Conservation (phyloP, 2,888 invertebrate species). For the Ditula angustiorana region DNA sequence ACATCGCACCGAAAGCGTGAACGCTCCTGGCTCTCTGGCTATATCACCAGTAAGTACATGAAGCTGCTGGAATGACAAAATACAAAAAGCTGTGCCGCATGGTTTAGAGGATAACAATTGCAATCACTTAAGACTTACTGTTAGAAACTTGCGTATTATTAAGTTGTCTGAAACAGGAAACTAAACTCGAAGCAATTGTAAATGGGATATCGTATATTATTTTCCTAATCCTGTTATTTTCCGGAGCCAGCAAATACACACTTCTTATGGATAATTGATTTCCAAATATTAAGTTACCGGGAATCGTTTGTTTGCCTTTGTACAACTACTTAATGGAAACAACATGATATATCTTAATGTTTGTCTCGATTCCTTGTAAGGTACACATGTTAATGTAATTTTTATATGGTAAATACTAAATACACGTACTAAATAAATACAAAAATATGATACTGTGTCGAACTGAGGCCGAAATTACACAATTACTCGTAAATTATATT, state of each 20-base stretch:
- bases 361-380: constrained; percentile 40
- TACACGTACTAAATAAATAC: too few species aligned
- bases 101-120: too few species aligned
- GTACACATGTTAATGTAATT: neutral
- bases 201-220: constrained; percentile 56
- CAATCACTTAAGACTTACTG: too few species aligned
- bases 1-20: too few species aligned
- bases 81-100: too few species aligned
- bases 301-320: constrained; percentile 58
- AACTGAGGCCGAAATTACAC: too few species aligned
- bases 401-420: too few species aligned
- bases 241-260: constrained; percentile 60
- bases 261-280: constrained; percentile 76
- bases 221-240: constrained; percentile 69
- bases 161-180: constrained; percentile 11
- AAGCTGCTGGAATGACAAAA: too few species aligned
- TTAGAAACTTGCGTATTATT: neutral
- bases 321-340: constrained; percentile 54
- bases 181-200: constrained; percentile 42
- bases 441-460: too few species aligned
- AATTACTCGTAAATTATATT: too few species aligned
- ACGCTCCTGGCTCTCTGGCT: too few species aligned
- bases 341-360: constrained; percentile 63
- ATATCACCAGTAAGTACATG: too few species aligned
- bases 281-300: constrained; percentile 79